Conservation (phyloP, 2,113 vertebrate genomes). For the Petromus typicus region DNA sequence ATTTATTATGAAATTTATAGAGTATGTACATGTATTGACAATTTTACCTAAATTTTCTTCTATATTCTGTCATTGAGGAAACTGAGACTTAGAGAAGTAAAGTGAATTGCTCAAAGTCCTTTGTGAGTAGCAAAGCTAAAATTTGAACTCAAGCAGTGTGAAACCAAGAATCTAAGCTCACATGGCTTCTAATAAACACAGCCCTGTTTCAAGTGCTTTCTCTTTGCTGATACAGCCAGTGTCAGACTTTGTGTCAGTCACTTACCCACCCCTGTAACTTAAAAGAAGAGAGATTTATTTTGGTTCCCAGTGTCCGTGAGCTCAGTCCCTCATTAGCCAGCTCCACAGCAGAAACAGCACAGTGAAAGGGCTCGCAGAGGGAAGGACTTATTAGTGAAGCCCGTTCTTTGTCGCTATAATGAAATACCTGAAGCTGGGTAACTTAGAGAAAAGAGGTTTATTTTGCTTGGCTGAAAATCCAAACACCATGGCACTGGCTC, state of each 20-base stretch:
- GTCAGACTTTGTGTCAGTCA: not conserved
- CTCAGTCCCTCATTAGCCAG: not conserved
- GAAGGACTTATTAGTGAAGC: not conserved
- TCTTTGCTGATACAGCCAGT: not conserved
- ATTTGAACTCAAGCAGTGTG: not conserved
- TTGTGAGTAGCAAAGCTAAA: not conserved
- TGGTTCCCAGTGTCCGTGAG: not conserved
- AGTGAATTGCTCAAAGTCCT: not conserved
- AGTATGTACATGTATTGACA: not conserved
- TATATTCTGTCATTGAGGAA: not conserved
- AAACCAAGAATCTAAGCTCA: constrained; percentile 6
- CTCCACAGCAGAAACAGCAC: not conserved
- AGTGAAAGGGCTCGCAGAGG: not conserved
- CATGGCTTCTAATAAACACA: not conserved
- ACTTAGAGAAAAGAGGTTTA: not conserved
- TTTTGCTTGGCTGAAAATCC: not conserved
- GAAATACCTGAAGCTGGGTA: not conserved
- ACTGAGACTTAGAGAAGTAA: not conserved
- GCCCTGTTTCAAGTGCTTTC: not conserved
- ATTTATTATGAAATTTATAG: not conserved
- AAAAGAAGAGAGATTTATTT: not conserved
- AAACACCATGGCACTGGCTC: not conserved
- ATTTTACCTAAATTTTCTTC: not conserved
- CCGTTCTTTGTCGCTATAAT: not conserved
- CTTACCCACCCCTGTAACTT: not conserved